Base-by-base conservation (phyloP, 2,888 invertebrate species). In the Sceliomorpha sp. region DNA sequence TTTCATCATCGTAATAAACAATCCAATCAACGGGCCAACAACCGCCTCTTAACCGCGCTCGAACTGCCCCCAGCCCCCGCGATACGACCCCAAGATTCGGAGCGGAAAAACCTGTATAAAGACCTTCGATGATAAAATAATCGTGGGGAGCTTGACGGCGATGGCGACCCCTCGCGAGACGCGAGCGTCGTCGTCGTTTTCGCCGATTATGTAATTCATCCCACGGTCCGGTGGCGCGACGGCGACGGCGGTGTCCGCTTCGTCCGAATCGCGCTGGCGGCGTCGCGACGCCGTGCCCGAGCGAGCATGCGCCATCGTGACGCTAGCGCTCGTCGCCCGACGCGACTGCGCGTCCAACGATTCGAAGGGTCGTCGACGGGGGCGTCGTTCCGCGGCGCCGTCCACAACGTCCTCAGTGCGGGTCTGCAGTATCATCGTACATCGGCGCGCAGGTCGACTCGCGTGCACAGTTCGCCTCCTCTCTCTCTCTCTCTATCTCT, bases 321-420 rank as follows among this genome's bases (percentile, higher is more conserved):
- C 36, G 3, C n/a, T 17, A 4, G 15, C 20, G 53, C 50, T 50
- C 45, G 24, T 40, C 36, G 31, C 37, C n/a, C 32, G 36, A 37
- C 42, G 80, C 75, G 63, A 73, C 76, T 79, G 82, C 76, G 74
- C 50, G 34, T 17, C 51, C 50, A 63, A 62, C 74, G 77, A 63
- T 74, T 74, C 78, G 77, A 74, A 75, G 81, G 84, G 83, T 83
- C 84, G 84, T 76, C 80, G 80, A 80, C 78, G 83, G 84, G 82
- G 81, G 84, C 84, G 84, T 84, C 84, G 84, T 75, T 80, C 80
- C 79, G 80, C 75, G 78, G 77, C 79, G 78, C 75, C 75, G 72
- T 64, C 64, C 73, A 72, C 78, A 75, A 75, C 78, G 78, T 79
- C 78, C 70, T 77, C 73, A 79, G 78, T 78, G 77, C 76, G 77